A percentile compares a stretch with the other conserved stretches of the same genome.
Evolutionary conservation across 1,140 invertebrate species (phyloP).

Genomic region (Heliconius hermathena): DNA sequence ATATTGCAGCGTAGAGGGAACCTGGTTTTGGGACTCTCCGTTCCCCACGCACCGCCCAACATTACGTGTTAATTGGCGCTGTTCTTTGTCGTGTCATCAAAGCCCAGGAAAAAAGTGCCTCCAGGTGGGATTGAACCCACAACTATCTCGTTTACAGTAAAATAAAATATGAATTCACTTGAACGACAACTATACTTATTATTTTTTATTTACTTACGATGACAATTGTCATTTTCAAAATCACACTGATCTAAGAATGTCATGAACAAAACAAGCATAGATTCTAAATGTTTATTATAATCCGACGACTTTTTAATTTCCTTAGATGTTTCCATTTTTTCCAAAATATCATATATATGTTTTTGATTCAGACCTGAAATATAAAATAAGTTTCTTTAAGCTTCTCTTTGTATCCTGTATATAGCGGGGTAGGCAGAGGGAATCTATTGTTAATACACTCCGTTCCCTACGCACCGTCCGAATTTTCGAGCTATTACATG

Average conservation of each 20-base stretch:
- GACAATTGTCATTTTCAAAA: neutral
- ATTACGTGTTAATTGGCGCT: neutral
- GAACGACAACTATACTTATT: neutral
- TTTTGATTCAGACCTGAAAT: neutral
- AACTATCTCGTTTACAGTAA: too few relatives aligned
- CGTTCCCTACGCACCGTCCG: too few relatives aligned
- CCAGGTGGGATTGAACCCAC: too few relatives aligned
- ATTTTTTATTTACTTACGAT: neutral
- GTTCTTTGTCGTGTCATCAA: too few relatives aligned
- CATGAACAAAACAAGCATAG: conserved; percentile 13
- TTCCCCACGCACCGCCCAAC: neutral
- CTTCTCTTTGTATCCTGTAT: neutral
- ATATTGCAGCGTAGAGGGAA: neutral
- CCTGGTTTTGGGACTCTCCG: neutral
- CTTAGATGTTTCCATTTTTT: neutral
- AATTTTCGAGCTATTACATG: too few relatives aligned
- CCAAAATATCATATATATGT: neutral
- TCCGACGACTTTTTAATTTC: neutral
- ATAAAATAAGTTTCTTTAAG: neutral
- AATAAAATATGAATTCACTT: too few relatives aligned
- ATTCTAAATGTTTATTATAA: conserved; percentile 16
- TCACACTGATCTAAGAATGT: conserved; percentile 22
- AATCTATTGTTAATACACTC: too few relatives aligned
- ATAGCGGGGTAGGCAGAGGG: neutral
- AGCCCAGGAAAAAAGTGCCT: neutral